Evolutionary conservation across 2,113 vertebrate species (phyloP), one percentile per base, ranked within the genome.

Genomic region (Lagenorhynchus albirostris): DNA sequence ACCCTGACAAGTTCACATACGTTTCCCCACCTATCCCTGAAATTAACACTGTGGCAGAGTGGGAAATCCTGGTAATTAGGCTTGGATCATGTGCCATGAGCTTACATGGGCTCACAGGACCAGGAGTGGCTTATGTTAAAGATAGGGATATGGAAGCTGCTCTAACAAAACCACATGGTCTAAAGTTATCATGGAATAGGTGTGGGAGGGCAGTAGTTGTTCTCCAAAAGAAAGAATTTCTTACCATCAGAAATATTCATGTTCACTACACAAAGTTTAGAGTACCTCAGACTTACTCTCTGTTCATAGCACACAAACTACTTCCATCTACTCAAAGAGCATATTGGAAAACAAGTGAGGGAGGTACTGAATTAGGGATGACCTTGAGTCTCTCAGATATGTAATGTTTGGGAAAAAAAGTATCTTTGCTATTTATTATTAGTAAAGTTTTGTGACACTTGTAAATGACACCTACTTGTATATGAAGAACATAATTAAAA

Each of bases 81-180:
- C 26, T 38, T 47, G 3, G 6, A 2, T 70, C 47, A 25, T 3
- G 9, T n/a, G 17, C 26, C 36, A 14, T 0, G 6, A 31, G 3
- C 21, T 89, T 33, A 68, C 13, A 23, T 26, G 68, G 62, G 33
- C 11, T 63, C n/a, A 17, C 3, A 50, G 36, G 4, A 77, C 36
- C 25, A 38, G 67, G 31, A 55, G 11, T 12, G n/a, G 13, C 8
- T 44, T 13, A 23, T 50, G 17, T 74, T 83, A 80, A 55, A 74
- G 13, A 60, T 11, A 84, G 23, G 21, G 25, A 6, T 53, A 38
- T 53, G 12, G 36, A 31, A 15, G 63, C 17, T 15, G 5, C 14
- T 68, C 36, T 38, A 92, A 77, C 12, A 74, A 92, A 89, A 38
- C 17, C 63, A 17, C 53, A 50, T 11, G 18, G 0, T 18, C 65